phyloP scores from a whole-genome alignment of 2,797 vertebrate species.

The Brotula barbata region DNA sequence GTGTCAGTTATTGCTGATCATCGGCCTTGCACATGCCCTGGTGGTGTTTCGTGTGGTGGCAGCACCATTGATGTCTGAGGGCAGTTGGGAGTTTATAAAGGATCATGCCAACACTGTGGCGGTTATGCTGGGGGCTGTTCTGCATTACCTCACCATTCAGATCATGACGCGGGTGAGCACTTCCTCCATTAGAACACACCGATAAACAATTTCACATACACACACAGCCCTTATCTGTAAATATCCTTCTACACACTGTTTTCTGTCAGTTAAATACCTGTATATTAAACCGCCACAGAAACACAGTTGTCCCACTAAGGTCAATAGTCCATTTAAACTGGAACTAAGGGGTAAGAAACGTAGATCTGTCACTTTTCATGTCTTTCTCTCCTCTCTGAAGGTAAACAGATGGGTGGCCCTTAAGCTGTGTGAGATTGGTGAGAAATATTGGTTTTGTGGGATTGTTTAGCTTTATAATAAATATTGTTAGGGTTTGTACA shows the following conservation, averaged over 20 bases:
- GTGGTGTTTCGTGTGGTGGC: slow-evolving; percentile 88
- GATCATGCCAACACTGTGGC: slow-evolving; percentile 80
- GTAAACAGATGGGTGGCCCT: slow-evolving; percentile 83
- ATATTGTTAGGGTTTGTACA: too few relatives aligned
- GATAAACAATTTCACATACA: background rate
- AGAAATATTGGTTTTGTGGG: slow-evolving; percentile 53
- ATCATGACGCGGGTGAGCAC: slow-evolving; percentile 72
- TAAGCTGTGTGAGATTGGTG: slow-evolving; percentile 86
- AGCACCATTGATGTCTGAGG: slow-evolving; percentile 72
- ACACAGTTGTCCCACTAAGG: too few relatives aligned
- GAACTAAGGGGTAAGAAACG: too few relatives aligned
- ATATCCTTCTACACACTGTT: background rate
- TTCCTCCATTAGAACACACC: background rate
- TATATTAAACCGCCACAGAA: too few relatives aligned
- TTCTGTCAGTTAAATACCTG: too few relatives aligned
- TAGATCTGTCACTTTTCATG: too few relatives aligned
- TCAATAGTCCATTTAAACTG: too few relatives aligned
- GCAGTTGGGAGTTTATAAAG: slow-evolving; percentile 62
- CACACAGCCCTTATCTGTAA: too few relatives aligned
- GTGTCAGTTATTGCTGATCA: slow-evolving; percentile 73
- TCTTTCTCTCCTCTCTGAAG: slow-evolving; percentile 62
- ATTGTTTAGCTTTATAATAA: too few relatives aligned
- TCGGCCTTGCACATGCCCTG: slow-evolving; percentile 84
- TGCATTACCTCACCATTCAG: slow-evolving; percentile 86
- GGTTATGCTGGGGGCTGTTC: slow-evolving; percentile 83